phyloP scores from a whole-genome alignment of 2,113 vertebrate species.

The Sinosuthora webbiana region DNA sequence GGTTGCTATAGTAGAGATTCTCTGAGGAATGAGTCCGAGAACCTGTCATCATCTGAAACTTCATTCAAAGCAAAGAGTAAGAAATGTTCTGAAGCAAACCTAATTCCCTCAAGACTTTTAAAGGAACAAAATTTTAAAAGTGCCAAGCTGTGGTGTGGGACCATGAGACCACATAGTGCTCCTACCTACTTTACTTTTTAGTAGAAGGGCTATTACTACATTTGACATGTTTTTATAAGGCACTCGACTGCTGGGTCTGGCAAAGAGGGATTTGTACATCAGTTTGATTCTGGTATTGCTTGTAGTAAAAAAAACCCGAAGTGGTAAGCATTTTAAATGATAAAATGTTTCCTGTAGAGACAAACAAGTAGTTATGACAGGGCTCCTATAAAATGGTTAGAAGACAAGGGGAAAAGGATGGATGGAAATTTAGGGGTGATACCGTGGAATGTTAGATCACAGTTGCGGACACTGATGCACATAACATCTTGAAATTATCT shows the following conservation, averaged over 20 bases:
- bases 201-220: neutral
- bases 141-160: neutral
- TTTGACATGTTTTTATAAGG: neutral
- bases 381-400: fast-evolving
- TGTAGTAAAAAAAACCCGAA: neutral
- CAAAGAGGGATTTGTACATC: neutral
- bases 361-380: neutral
- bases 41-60: neutral
- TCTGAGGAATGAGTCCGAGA: neutral
- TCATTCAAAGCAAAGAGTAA: neutral
- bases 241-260: neutral
- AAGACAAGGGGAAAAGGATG: neutral
- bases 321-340: neutral
- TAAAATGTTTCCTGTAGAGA: neutral
- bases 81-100: neutral
- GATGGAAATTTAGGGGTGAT: neutral
- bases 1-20: neutral
- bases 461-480: neutral
- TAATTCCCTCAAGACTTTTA: neutral
- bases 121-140: neutral
- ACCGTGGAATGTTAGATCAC: neutral
- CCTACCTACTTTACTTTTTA: neutral
- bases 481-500: neutral
- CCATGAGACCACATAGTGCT: neutral
- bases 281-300: neutral